These are phyloP conservation scores for Philereme vetulata DNA, from an alignment of 2,888 invertebrate species.

Conservation along the genomic window DNA sequence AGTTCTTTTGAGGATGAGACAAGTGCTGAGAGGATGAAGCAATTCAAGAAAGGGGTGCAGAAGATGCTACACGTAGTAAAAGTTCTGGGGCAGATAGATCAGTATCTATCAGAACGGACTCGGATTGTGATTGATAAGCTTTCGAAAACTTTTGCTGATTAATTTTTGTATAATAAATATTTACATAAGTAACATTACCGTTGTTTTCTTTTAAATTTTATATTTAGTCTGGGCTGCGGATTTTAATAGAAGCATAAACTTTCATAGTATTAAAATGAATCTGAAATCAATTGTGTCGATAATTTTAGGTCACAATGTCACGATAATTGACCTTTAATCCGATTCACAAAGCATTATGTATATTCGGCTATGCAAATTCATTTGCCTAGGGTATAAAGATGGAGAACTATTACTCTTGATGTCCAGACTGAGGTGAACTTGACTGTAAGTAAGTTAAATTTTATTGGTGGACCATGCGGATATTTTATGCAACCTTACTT, in stretches of 20 bases:
- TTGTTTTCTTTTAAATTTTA: too few species aligned
- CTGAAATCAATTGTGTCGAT: not conserved
- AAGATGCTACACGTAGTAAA: constrained; percentile 74
- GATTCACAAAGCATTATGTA: constrained; percentile 13
- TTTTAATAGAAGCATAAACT: too few species aligned
- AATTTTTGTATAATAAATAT: constrained; percentile 23
- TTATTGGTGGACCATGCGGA: not conserved
- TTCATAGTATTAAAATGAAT: too few species aligned
- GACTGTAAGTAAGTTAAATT: constrained; percentile 4
- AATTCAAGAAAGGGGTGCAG: constrained; percentile 72
- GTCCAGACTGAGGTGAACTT: constrained; percentile 1
- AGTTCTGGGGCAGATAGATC: constrained; percentile 71
- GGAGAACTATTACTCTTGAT: not conserved
- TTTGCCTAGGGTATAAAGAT: constrained; percentile 16
- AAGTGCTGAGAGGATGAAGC: constrained; percentile 72
- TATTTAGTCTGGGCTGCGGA: too few species aligned
- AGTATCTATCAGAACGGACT: constrained; percentile 71
- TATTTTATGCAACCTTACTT: too few species aligned
- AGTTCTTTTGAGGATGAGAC: constrained; percentile 56
- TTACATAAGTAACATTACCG: too few species aligned
- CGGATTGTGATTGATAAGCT: constrained; percentile 72
- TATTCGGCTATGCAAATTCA: constrained; percentile 6
- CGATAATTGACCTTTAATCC: constrained; percentile 15
- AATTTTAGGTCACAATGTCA: constrained; percentile 9
- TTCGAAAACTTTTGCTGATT: constrained; percentile 68